Conservation (phyloP, 30 jellyfish, hydroid and myxozoan species). For the Sanderia malayensis region DNA sequence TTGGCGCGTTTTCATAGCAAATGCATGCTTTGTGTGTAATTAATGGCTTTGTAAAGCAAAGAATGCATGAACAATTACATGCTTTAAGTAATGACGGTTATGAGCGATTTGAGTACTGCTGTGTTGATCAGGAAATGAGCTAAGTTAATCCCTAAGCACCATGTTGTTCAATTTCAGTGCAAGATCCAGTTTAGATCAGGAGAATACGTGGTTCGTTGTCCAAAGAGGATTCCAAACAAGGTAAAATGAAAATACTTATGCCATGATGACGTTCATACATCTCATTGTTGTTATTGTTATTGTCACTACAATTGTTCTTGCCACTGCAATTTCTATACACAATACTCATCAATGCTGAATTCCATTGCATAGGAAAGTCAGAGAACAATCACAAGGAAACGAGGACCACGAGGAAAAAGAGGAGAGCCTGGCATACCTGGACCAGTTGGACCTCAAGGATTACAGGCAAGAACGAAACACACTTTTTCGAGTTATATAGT, state of each 20-base stretch:
- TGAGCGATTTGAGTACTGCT: background rate
- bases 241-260: slow-evolving; percentile 20
- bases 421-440: slow-evolving; percentile 72
- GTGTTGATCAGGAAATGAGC: slow-evolving; percentile 26
- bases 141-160: background rate
- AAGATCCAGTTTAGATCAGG: slow-evolving; percentile 38
- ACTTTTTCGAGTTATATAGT: no score
- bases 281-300: no score
- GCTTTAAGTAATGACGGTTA: no score
- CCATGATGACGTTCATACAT: no score
- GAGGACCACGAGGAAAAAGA: slow-evolving; percentile 74
- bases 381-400: slow-evolving; percentile 55
- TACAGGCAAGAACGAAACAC: no score
- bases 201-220: slow-evolving; percentile 57
- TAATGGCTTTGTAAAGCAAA: no score
- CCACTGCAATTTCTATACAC: no score
- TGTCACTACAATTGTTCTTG: no score
- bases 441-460: slow-evolving; percentile 22
- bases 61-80: no score
- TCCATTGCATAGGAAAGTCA: slow-evolving; percentile 34
- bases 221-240: slow-evolving; percentile 50
- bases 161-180: slow-evolving; percentile 35
- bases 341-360: no score
- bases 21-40: no score
- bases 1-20: no score